Conservation (phyloP, 2,113 vertebrate genomes). For the Grus americana region DNA sequence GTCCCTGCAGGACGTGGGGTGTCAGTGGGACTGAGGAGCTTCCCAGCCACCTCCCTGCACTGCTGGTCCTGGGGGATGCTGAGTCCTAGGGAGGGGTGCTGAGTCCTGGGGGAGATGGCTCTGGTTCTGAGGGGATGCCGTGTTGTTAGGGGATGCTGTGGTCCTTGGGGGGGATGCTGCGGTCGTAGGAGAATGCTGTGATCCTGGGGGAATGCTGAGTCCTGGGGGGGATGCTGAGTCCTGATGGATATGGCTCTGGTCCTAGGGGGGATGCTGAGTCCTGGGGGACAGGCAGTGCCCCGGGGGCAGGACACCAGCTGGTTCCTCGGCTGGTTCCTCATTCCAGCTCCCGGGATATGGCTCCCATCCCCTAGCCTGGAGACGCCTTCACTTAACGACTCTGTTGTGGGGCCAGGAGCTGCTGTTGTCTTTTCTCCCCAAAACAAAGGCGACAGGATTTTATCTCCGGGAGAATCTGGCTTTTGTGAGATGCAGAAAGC, state of each 20-base stretch:
- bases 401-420: not conserved
- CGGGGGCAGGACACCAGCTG: not conserved
- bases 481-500: slow-evolving; percentile 9
- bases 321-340: not conserved
- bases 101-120: not conserved
- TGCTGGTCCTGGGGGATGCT: not conserved
- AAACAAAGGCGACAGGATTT: slow-evolving; percentile 36
- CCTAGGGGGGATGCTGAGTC: not conserved
- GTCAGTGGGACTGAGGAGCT: not conserved
- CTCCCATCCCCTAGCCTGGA: not conserved
- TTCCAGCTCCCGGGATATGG: not conserved
- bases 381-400: slow-evolving; percentile 12
- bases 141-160: not conserved
- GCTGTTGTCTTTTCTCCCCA: slow-evolving; percentile 9
- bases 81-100: not conserved
- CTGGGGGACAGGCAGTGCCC: not conserved
- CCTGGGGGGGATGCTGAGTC: not conserved
- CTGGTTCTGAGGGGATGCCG: not conserved
- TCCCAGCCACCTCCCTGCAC: accelerated
- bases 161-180: not conserved
- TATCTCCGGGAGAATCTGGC: slow-evolving; percentile 46
- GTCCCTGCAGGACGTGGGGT: not conserved
- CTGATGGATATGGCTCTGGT: not conserved
- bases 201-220: not conserved
- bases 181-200: not conserved